Conservation (phyloP, 92 coral and sea anemone genomes). For the Parazoanthus atlanticus region DNA sequence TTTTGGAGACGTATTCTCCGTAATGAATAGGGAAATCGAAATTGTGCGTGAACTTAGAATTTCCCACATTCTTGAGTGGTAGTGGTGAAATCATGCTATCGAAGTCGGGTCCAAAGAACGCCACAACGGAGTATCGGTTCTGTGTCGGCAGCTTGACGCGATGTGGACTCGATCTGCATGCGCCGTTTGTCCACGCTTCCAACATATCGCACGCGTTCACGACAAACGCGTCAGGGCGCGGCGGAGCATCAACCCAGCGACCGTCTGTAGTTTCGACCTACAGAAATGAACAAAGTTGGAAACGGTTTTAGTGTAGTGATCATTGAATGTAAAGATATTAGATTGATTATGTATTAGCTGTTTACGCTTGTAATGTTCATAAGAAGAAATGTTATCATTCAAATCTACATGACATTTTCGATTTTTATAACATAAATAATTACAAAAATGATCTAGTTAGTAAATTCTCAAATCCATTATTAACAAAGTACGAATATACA, state of each 20-base stretch:
- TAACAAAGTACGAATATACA: too few species aligned
- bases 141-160: background rate
- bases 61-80: background rate
- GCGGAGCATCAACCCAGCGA: background rate
- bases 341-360: too few species aligned
- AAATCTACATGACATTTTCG: too few species aligned
- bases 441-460: too few species aligned
- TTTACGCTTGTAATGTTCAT: too few species aligned
- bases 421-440: too few species aligned
- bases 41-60: background rate
- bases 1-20: background rate
- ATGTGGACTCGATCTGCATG: background rate
- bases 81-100: conserved; percentile 1
- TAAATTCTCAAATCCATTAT: too few species aligned
- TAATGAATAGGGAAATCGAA: background rate
- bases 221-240: conserved; percentile 5
- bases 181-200: background rate
- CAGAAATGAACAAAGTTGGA: background rate
- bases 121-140: conserved; percentile 4
- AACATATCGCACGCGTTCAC: conserved; percentile 20
- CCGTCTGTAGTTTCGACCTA: background rate
- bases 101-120: conserved; percentile 15
- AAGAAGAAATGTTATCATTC: too few species aligned
- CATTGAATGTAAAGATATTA: too few species aligned
- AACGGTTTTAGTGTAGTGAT: too few species aligned